Conservation (phyloP, 2,888 invertebrate species). For the Aleiodes leptofemur region DNA sequence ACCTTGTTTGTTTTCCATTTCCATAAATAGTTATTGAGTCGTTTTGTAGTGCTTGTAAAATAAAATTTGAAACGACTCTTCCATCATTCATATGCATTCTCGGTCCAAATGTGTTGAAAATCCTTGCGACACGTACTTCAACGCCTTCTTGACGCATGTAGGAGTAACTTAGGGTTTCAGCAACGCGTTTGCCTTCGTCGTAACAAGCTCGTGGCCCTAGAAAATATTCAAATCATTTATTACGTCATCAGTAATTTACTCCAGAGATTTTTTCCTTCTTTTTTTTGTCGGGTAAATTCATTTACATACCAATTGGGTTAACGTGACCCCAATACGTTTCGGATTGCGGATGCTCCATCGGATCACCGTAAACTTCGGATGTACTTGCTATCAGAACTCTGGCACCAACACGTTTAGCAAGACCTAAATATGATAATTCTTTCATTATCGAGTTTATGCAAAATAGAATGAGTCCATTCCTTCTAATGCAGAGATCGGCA, state of each 20-base stretch:
- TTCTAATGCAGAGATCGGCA: no score
- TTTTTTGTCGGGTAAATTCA: neutral
- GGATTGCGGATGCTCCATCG: slow-evolving; percentile 97
- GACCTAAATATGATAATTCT: slow-evolving; percentile 77
- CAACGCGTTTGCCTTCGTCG: slow-evolving; percentile 99
- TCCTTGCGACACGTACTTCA: slow-evolving; percentile 95
- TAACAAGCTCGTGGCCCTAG: slow-evolving; percentile 96
- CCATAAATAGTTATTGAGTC: slow-evolving; percentile 95
- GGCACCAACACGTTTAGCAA: slow-evolving; percentile 95
- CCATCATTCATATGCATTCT: slow-evolving; percentile 99
- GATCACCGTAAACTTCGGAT: slow-evolving; percentile 99
- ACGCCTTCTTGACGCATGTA: slow-evolving; percentile 98
- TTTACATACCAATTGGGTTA: slow-evolving; percentile 92
- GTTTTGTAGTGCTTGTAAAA: slow-evolving; percentile 96
- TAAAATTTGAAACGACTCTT: slow-evolving; percentile 98
- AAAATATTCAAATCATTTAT: slow-evolving; percentile 48
- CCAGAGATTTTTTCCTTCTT: neutral
- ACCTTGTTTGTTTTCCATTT: slow-evolving; percentile 92
- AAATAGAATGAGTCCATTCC: no score
- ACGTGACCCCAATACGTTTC: slow-evolving; percentile 99
- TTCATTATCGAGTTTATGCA: no score
- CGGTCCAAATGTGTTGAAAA: slow-evolving; percentile 99
- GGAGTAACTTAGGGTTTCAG: slow-evolving; percentile 96
- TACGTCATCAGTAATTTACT: neutral
- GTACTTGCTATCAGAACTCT: slow-evolving; percentile 97